Conservation (phyloP, 2,113 vertebrate genomes). For the Amphiprion ocellaris region DNA sequence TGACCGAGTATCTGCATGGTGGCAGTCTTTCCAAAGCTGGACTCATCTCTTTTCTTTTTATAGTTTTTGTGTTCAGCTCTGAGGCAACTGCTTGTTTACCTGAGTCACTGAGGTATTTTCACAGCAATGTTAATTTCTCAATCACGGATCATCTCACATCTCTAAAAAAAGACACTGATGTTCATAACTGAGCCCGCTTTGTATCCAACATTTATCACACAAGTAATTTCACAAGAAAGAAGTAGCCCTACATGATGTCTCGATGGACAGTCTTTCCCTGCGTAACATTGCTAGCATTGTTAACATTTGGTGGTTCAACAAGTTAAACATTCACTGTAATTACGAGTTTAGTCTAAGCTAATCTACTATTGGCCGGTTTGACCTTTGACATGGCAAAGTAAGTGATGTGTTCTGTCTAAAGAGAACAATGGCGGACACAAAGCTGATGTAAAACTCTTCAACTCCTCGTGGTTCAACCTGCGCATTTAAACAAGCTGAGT, state of each 20-base stretch:
- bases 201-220: constrained; percentile 62
- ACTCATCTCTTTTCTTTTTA: constrained; percentile 59
- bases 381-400: constrained; percentile 43
- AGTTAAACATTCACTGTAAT: constrained; percentile 54
- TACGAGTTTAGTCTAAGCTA: constrained; percentile 15
- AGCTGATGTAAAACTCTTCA: constrained; percentile 33
- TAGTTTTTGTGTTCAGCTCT: constrained; percentile 72
- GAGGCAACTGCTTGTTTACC: constrained; percentile 86
- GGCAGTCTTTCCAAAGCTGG: constrained; percentile 75
- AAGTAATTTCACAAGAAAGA: constrained; percentile 45
- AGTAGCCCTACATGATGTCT: constrained; percentile 66
- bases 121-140: constrained; percentile 79
- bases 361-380: constrained; percentile 33
- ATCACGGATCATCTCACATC: constrained; percentile 69
- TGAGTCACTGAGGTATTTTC: constrained; percentile 88
- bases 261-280: constrained; percentile 49
- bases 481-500: constrained; percentile 52
- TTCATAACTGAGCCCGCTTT: constrained; percentile 50
- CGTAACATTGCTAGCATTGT: constrained; percentile 38
- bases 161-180: constrained; percentile 57
- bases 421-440: constrained; percentile 42
- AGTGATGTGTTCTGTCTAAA: constrained; percentile 18
- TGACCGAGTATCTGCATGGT: constrained; percentile 71
- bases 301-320: constrained; percentile 59
- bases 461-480: constrained; percentile 41